Evolutionary conservation across 1,140 invertebrate genomes (phyloP).

Genomic region (Nautilus pompilius): DNA sequence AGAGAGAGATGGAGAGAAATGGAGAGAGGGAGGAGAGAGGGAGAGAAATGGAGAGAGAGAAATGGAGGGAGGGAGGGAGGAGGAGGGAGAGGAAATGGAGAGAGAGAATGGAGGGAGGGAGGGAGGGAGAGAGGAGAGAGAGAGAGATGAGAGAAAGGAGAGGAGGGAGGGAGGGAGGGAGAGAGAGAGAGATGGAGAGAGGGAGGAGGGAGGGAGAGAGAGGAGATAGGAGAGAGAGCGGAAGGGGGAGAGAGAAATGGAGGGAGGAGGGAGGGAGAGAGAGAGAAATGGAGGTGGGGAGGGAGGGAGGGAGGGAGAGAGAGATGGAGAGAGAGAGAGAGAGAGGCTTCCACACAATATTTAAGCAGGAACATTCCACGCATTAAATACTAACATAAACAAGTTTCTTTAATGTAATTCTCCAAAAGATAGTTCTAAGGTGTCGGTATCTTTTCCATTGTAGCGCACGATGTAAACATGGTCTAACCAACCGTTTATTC

Average conservation of each 20-base stretch:
- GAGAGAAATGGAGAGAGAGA: neutral
- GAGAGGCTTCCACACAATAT: too few relatives aligned
- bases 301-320: neutral
- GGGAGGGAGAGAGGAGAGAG: conserved; percentile 5
- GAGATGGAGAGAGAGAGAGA: neutral
- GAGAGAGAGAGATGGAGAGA: neutral
- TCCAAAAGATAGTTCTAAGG: too few relatives aligned
- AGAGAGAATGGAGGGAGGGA: neutral
- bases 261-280: conserved; percentile 9
- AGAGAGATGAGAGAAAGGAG: too few relatives aligned
- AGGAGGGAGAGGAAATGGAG: neutral
- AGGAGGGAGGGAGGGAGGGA: neutral
- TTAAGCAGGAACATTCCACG: too few relatives aligned
- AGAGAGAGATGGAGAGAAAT: neutral
- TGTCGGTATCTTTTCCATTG: too few relatives aligned
- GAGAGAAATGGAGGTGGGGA: neutral
- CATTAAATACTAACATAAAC: too few relatives aligned
- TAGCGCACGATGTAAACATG: too few relatives aligned
- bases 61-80: neutral
- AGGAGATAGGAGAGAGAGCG: neutral
- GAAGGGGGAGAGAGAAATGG: neutral
- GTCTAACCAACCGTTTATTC: too few relatives aligned
- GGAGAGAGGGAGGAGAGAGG: neutral
- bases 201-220: conserved; percentile 10
- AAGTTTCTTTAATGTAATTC: too few relatives aligned